phyloP scores from a whole-genome alignment of 2,113 vertebrate species.

The Sterna hirundo region DNA sequence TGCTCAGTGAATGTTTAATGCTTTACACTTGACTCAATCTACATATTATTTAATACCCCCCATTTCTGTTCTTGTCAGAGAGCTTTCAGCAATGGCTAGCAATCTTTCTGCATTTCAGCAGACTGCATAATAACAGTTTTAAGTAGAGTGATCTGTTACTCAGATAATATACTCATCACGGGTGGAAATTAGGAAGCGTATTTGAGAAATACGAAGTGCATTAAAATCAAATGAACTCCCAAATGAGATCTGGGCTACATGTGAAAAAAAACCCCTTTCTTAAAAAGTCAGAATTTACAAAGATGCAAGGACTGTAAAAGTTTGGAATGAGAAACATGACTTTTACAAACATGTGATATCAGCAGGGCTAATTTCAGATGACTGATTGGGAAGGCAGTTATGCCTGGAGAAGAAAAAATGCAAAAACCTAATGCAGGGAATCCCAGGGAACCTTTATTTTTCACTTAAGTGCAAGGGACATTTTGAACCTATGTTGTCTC shows the following conservation, averaged over 20 bases:
- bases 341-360: neutral
- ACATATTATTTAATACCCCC: neutral
- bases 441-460: neutral
- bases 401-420: neutral
- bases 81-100: neutral
- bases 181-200: conserved; percentile 9
- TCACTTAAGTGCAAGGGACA: neutral
- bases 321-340: neutral
- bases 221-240: conserved; percentile 9
- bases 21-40: neutral
- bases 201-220: conserved; percentile 1
- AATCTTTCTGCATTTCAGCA: neutral
- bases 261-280: neutral
- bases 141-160: neutral
- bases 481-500: neutral
- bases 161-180: neutral
- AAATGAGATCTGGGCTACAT: neutral
- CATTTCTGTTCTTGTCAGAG: neutral
- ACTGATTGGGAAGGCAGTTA: neutral
- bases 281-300: neutral
- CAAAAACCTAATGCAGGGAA: neutral
- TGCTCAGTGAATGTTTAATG: neutral
- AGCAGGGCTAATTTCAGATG: neutral
- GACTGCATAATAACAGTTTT: neutral
- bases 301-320: neutral